phyloP scores from a whole-genome alignment of 2,113 vertebrate genomes.

The Garra rufa region DNA sequence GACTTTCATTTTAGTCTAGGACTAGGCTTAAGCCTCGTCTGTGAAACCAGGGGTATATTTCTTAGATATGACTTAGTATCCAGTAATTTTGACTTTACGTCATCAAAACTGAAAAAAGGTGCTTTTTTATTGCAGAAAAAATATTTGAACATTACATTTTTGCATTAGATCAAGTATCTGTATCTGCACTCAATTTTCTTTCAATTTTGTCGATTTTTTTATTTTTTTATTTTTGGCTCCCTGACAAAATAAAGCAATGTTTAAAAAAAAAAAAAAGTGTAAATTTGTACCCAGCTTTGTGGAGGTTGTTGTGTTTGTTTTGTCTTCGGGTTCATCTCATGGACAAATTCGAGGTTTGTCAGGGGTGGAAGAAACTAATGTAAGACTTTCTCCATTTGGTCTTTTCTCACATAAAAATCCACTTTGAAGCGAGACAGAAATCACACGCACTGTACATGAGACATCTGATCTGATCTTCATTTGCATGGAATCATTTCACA shows the following conservation, averaged over 20 bases:
- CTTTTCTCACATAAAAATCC: background rate
- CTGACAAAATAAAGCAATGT: background rate
- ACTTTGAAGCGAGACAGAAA: background rate
- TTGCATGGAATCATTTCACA: slow-evolving; percentile 35
- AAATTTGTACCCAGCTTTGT: background rate
- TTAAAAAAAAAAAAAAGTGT: no score
- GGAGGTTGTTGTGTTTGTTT: background rate
- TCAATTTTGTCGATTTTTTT: no score
- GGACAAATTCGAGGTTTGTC: background rate
- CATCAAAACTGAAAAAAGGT: no score
- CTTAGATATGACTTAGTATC: no score
- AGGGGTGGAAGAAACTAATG: background rate
- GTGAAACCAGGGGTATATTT: no score
- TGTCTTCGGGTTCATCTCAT: background rate
- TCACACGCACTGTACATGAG: background rate
- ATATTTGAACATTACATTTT: background rate
- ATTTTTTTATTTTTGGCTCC: no score
- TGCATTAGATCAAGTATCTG: background rate
- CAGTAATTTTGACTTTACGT: no score
- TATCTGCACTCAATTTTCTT: background rate
- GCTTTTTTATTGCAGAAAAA: background rate
- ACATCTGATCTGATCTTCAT: slow-evolving; percentile 31
- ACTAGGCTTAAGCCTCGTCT: no score
- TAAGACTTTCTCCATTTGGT: background rate
- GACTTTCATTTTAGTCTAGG: no score